Percentiles rank a stretch among this genome's conserved stretches.
These are phyloP conservation scores for Pogonognathellus flavescens DNA, from an alignment of 1,140 invertebrate species.

Conservation along the genomic window DNA sequence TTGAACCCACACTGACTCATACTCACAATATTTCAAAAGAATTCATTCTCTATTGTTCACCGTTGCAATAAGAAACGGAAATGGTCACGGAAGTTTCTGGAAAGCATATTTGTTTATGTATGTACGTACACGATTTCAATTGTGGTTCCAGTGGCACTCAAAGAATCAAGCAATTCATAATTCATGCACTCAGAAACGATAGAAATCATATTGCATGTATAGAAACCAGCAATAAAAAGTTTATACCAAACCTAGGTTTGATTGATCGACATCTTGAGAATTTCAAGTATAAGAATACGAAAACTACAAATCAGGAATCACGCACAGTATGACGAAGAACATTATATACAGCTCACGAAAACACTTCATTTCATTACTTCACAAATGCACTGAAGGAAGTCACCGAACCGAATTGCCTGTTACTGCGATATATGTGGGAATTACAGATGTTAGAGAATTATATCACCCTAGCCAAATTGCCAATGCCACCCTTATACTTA, in stretches of 20 bases:
- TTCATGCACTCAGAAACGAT: too few species aligned
- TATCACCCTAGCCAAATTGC: too few species aligned
- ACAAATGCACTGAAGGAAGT: background rate
- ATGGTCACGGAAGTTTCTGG: too few species aligned
- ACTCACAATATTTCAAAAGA: too few species aligned
- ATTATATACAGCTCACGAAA: constrained; percentile 23
- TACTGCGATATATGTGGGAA: too few species aligned
- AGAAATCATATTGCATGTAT: too few species aligned
- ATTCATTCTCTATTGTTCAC: too few species aligned
- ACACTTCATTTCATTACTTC: background rate
- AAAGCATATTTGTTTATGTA: too few species aligned
- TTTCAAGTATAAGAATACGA: constrained; percentile 4
- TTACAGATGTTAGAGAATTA: too few species aligned
- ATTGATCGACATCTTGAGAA: background rate
- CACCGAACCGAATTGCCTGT: too few species aligned
- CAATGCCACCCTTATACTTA: background rate
- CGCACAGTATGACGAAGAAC: constrained; percentile 2
- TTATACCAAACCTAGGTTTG: background rate
- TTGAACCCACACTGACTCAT: too few species aligned
- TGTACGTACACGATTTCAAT: background rate
- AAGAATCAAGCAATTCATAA: background rate
- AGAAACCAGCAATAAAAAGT: background rate
- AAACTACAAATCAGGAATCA: constrained; percentile 4
- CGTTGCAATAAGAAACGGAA: too few species aligned
- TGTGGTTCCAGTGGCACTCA: background rate